Conservation (phyloP, 2,888 invertebrate genomes). For the Sarcophaga carnaria region DNA sequence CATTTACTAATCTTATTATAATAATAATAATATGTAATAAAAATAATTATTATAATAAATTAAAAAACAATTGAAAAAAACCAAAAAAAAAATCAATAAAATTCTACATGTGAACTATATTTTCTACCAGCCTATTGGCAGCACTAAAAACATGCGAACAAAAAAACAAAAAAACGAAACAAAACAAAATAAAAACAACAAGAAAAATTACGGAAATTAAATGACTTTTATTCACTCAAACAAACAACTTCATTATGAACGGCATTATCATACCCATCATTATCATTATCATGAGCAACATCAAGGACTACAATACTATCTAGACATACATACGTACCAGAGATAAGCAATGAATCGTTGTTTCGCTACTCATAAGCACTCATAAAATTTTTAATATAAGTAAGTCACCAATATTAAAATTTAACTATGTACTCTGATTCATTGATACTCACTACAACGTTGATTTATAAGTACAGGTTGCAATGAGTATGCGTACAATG, state of each 20-base stretch:
- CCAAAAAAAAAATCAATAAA: not conserved
- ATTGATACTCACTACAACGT: no score
- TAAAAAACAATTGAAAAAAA: constrained; percentile 10
- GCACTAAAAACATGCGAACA: constrained; percentile 47
- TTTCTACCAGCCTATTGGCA: constrained; percentile 69
- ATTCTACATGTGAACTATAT: constrained; percentile 50
- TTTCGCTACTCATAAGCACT: no score
- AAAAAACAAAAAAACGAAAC: constrained; percentile 4
- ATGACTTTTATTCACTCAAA: constrained; percentile 30
- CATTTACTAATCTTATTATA: constrained; percentile 57
- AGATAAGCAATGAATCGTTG: no score
- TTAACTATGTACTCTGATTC: no score
- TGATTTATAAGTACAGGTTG: no score
- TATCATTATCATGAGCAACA: not conserved
- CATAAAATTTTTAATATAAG: no score
- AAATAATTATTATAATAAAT: constrained; percentile 18
- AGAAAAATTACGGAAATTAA: constrained; percentile 14
- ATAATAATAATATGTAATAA: constrained; percentile 41
- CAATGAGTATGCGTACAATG: no score
- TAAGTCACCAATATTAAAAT: no score
- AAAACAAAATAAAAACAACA: constrained; percentile 15
- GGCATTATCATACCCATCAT: no score
- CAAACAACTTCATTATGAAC: constrained; percentile 11
- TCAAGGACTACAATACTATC: constrained; percentile 30
- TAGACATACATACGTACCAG: no score